Evolutionary conservation across 2,113 vertebrate species (phyloP), one percentile per base, ranked within the genome.

Genomic region (Pachyramphus minor): DNA sequence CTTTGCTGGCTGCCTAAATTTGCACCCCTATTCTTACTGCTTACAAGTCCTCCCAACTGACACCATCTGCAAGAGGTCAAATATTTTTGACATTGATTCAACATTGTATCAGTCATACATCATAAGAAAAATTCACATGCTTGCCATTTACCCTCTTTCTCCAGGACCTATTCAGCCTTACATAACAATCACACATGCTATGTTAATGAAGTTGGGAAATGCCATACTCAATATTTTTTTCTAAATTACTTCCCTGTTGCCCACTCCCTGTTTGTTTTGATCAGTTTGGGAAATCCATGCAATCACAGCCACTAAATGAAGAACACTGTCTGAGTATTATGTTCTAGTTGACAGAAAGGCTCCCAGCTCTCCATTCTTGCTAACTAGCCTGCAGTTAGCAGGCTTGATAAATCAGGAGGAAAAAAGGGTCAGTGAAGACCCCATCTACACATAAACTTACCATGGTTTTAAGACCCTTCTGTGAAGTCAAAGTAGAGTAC

Each of bases 321-420:
- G 24, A 55, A 16, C 0, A 0, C 6, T 72, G 3, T 14, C 0
- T 0, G 18, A 68, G 13, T 28, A 18, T 16, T 30, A 68, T 16
- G 11, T 30, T 59, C 30, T 31, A 49, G 12, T 2, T 13, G 28
- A 19, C 24, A 84, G 24, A 68, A 87, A 84, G 5, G 4, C 4
- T 28, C 53, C 10, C 9, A 18, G 12, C 5, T 63, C 49, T 60
- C 14, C 33, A 19, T 33, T 64, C 41, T 33, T 76, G 6, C 27
- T 50, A 35, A 21, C 9, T 30, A 69, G 21, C 15, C 30, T 81
- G 27, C 14, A 68, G n/a, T n/a, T n/a, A 35, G 11, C 10, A 63
- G 18, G 19, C 28, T 74, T 82, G 39, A 76, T 35, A 89, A 76
- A 47, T 2, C 4, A 7, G 24, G 9, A 16, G 1, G 0, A 1